Evolutionary conservation across 2,888 invertebrate genomes (phyloP).

Genomic region (Hydropsyche betteni): DNA sequence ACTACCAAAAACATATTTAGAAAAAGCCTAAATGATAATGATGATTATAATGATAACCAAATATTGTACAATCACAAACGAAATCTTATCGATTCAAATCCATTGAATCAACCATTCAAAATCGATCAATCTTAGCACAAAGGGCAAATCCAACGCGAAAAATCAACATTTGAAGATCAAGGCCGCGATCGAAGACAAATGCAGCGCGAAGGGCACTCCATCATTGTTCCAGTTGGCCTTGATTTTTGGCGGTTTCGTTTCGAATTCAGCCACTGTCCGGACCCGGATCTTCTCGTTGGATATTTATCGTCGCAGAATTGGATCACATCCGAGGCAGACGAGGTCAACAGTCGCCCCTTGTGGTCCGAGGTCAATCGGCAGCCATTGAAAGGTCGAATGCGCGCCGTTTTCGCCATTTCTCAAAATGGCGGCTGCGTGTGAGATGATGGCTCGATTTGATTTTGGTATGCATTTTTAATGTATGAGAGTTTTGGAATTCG

Average conservation of each 20-base stretch:
- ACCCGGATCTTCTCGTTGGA: conserved; percentile 57
- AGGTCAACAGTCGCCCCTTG: conserved; percentile 34
- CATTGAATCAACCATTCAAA: no score
- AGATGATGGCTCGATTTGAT: no score
- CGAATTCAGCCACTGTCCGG: conserved; percentile 54
- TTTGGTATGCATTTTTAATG: no score
- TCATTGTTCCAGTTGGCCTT: no score
- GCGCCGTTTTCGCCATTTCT: not conserved
- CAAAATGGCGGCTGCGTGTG: not conserved
- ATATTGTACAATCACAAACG: no score
- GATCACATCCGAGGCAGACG: conserved; percentile 37
- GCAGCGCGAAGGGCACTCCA: no score
- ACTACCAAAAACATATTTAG: no score
- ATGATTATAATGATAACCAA: no score
- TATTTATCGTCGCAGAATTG: conserved; percentile 40
- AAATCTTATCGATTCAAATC: no score
- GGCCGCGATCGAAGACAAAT: not conserved
- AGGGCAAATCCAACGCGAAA: not conserved
- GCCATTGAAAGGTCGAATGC: not conserved
- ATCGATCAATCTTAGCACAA: not conserved
- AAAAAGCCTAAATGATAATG: no score
- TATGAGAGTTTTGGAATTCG: no score
- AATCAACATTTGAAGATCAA: not conserved
- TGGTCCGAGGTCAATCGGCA: conserved; percentile 18
- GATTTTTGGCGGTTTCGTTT: conserved; percentile 50